Evolutionary conservation across 2,797 vertebrate genomes (phyloP), one percentile per base, ranked within the genome.

Genomic region (Gobio occitaniae): DNA sequence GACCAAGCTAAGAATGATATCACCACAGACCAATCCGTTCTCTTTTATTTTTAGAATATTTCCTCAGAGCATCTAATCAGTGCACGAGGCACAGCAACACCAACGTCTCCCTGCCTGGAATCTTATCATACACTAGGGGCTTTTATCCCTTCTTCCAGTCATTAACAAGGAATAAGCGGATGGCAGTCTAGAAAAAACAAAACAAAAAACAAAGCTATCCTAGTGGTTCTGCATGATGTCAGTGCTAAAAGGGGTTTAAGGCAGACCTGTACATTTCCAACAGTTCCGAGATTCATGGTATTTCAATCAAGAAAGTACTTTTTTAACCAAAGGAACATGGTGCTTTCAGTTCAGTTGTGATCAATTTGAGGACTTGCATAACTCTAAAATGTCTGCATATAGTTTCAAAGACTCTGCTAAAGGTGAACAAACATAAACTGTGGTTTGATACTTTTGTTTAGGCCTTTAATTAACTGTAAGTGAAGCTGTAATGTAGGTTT

Each of bases 21-120:
- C 92, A 94, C 91, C 91, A 68, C 44, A 84, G 88, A 75, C 66
- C 78, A 90, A 92, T 90, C 77, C 50, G 78, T 82, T 78, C 71
- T 47, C 86, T 84, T 88, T 89, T 89, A 94, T 95, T 95, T 95
- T 95, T 94, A 94, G 94, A 92, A 88, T 87, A 88, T 93, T 94
- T 93, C 88, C 94, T 95, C 93, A 92, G 93, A 86, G 84, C 89
- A 89, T 90, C 87, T 92, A 94, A 95, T 94, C 92, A 91, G 91
- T 61, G 52, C 89, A 85, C 91, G 89, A 90, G 92, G 83, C 85
- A 81, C 88, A 89, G 88, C 87, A 92, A 91, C 91, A 89, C 54
- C 86, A 76, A 50, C 63, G 82, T 80, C 84, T 77, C 78, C 29
- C 86, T 71, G 87, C 86, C 88, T 91, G 82, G 87, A 92, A 91